Evolutionary conservation across 2,797 vertebrate species (phyloP).

Genomic region (Pangasius krempfi): DNA sequence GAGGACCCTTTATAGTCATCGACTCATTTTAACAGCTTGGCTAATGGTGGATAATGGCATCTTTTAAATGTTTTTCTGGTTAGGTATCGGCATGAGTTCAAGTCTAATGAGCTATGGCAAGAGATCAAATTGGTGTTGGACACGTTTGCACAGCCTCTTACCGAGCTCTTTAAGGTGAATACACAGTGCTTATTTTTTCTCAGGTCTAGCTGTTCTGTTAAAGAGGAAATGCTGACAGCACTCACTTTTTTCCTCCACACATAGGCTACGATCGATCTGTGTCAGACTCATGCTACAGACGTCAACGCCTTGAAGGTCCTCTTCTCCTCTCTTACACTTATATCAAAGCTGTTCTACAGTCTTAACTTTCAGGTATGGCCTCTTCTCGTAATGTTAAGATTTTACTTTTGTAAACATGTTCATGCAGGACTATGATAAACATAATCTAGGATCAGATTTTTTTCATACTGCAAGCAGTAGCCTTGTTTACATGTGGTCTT

Average conservation of each 20-base stretch:
- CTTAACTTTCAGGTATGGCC: slow-evolving; percentile 93
- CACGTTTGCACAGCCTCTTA: slow-evolving; percentile 94
- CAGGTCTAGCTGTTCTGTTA: background rate
- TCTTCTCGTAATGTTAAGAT: background rate
- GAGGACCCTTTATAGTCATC: background rate
- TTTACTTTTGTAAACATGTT: background rate
- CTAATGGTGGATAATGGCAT: background rate
- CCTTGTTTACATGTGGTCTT: background rate
- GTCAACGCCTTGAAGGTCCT: slow-evolving; percentile 92
- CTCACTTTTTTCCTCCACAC: slow-evolving; percentile 35
- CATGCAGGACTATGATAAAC: background rate
- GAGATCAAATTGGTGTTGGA: slow-evolving; percentile 98
- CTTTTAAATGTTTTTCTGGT: background rate
- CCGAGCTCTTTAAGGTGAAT: slow-evolving; percentile 94
- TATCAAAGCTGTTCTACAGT: slow-evolving; percentile 97
- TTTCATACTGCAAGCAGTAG: background rate
- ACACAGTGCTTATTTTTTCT: rapidly evolving
- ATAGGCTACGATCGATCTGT: slow-evolving; percentile 96
- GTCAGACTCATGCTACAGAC: slow-evolving; percentile 92
- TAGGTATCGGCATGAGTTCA: slow-evolving; percentile 98
- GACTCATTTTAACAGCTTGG: background rate
- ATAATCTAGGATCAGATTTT: background rate
- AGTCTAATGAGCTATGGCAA: slow-evolving; percentile 96
- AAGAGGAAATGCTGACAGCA: background rate
- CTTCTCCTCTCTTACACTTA: slow-evolving; percentile 95